Evolutionary conservation across 1,140 invertebrate genomes (phyloP).

Genomic region (Atopsyche davidsoni): DNA sequence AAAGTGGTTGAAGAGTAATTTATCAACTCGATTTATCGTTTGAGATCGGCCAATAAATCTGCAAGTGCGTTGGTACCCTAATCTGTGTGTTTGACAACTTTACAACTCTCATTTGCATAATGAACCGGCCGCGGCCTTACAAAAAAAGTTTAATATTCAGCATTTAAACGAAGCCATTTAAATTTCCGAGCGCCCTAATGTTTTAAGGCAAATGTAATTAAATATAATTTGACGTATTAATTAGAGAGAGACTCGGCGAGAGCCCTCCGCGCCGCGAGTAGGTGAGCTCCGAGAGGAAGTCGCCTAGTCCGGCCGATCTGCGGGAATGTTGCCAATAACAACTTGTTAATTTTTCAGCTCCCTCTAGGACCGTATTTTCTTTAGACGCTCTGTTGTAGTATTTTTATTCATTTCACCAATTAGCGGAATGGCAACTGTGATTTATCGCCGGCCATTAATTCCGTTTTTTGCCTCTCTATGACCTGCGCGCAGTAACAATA

Average conservation of each 20-base stretch:
- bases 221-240: too few relatives aligned
- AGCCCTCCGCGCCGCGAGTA: neutral
- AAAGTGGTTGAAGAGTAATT: too few relatives aligned
- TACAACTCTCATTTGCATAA: too few relatives aligned
- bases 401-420: slow-evolving; percentile 26
- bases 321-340: slow-evolving; percentile 20
- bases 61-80: too few relatives aligned
- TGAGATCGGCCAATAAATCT: too few relatives aligned
- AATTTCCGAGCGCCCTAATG: too few relatives aligned
- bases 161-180: too few relatives aligned
- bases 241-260: neutral
- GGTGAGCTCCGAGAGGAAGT: neutral
- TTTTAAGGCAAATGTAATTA: too few relatives aligned
- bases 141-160: too few relatives aligned
- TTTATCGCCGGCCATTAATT: slow-evolving; percentile 26
- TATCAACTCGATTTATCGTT: too few relatives aligned
- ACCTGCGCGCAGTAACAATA: neutral
- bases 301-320: neutral
- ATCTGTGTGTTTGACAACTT: too few relatives aligned
- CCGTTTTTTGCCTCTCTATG: slow-evolving; percentile 12
- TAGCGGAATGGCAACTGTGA: slow-evolving; percentile 22
- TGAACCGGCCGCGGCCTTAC: too few relatives aligned
- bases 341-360: slow-evolving; percentile 17
- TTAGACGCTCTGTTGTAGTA: slow-evolving; percentile 3
- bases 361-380: slow-evolving; percentile 3